Conservation (phyloP, 2,888 invertebrate species). For the Argyresthia goedartella region DNA sequence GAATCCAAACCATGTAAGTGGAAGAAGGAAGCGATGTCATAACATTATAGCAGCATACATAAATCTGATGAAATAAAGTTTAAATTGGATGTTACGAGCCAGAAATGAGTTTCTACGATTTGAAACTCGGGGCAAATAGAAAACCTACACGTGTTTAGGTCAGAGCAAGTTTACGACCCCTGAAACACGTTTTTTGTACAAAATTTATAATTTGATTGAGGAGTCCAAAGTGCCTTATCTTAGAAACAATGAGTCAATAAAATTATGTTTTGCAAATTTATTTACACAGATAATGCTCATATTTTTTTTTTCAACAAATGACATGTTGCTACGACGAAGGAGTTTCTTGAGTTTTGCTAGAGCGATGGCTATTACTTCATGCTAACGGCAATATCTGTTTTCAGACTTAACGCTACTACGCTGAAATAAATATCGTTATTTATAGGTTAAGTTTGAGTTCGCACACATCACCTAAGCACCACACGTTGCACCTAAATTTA, state of each 20-base stretch:
- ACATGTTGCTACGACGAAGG: background rate
- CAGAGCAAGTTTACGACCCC: too few species aligned
- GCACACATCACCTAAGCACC: constrained; percentile 1
- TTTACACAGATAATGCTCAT: background rate
- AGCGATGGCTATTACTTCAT: background rate
- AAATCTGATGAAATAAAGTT: constrained; percentile 1
- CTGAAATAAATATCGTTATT: background rate
- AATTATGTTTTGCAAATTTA: too few species aligned
- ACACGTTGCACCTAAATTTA: constrained; percentile 3
- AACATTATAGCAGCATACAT: background rate
- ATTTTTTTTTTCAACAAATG: background rate
- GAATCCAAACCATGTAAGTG: constrained; percentile 1
- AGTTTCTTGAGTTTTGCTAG: background rate
- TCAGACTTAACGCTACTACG: background rate
- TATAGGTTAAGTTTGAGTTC: background rate
- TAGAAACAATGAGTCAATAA: background rate
- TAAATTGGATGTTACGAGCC: background rate
- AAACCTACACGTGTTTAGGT: too few species aligned
- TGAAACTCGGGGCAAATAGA: background rate
- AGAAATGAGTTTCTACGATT: background rate
- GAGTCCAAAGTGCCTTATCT: background rate
- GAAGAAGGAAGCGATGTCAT: constrained; percentile 1
- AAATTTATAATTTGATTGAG: background rate
- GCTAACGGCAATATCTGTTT: background rate
- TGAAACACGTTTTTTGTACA: background rate